Base-by-base conservation (phyloP, 35 echinoderm and acorn worm species). In the Eucidaris tribuloides region DNA sequence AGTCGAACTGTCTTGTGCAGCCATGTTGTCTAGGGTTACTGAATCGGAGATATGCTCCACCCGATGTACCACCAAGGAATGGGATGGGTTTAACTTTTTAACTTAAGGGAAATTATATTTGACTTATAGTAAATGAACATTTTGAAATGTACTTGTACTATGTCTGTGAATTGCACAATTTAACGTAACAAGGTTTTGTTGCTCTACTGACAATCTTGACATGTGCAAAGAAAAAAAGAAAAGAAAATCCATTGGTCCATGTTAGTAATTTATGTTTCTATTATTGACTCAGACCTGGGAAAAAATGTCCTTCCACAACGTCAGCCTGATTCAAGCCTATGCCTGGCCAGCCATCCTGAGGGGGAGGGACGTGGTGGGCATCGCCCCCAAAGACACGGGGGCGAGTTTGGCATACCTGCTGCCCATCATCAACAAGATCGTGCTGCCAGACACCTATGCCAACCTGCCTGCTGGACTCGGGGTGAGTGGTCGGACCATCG, bases 341-440 rank as follows among this genome's bases (percentile, higher is more conserved):
- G 65, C 82, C n/a, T 99, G 96, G 96, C 64, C 90, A 44, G 81
- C 86, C 19, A 89, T 99, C 37, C 72, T 92, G 33, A 58, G 91
- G 65, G 96, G 96, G 28, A 76, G 90, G 52, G 91, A 99, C 63
- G 77, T 90, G 41, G 81, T 99, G 23, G 96, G 91, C 5, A 42
- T 99, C 0, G 62, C 90, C 25, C 41, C 85, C 17, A 87, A 63
- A 46, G 52, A 74, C 5, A 41, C 78, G 36, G 87, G 83, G 27
- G 76, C 63, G 33, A 80, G 28, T 22, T 42, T 93, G 27, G 90
- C 96, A 0, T 99, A 81, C 52, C 71, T 99, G 39, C 65, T 90
- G 22, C 96, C 96, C 37, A 9, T 99, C 18, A 46, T 99, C 29
- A 77, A 86, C 24, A 82, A 99, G 46, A 17, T 93, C n/a, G 46